Evolutionary conservation across 2,888 invertebrate genomes (phyloP), one percentile per base, ranked within the genome.

Genomic region (Coelogynopora nodosa): DNA sequence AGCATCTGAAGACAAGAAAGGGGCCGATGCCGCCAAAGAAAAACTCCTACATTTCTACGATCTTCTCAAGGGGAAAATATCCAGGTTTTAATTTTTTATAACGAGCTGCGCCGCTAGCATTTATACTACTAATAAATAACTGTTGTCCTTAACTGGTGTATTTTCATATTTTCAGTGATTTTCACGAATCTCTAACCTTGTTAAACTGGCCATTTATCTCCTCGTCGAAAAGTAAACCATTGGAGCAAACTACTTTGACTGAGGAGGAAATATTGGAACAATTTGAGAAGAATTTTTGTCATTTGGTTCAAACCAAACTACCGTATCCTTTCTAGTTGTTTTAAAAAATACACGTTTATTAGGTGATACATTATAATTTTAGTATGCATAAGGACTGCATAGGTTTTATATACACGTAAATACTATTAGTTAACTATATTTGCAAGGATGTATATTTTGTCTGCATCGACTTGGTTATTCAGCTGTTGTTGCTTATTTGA

Each of bases 191-290:
- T 74, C 74, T 74, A 2, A 26, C 5, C 23, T 74, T 74, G 23
- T 26, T 74, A 2, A 74, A 74, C 74, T 74, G 74, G 74, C 74
- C 74, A 13, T 74, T 74, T 74, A 74, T 74, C 27, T 74, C 74
- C 2, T 74, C 74, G 5, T 74, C 74, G 2, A 74, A 74, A 26
- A 74, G 74, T 74, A 74, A 74, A 23, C 5, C 23, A 5, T 26
- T 74, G 23, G 74, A 74, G 23, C 74, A 74, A 74, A 74, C 74
- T 13, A 74, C 74, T 23, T 26, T 74, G 74, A 74, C 10, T 13
- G 74, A 74, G 23, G 74, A 74, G 23, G 74, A 74, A 5, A 74
- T 74, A n/a, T 26, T 74, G 74, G 74, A 74, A 74, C 5, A 74
- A 23, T 74, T 74, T 74, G 74, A 74, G 23, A 74, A 23, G 23